A percentile compares a stretch with the other conserved stretches of the same genome.
Evolutionary conservation across 2,888 invertebrate genomes (phyloP).

Genomic region (Nezara viridula): DNA sequence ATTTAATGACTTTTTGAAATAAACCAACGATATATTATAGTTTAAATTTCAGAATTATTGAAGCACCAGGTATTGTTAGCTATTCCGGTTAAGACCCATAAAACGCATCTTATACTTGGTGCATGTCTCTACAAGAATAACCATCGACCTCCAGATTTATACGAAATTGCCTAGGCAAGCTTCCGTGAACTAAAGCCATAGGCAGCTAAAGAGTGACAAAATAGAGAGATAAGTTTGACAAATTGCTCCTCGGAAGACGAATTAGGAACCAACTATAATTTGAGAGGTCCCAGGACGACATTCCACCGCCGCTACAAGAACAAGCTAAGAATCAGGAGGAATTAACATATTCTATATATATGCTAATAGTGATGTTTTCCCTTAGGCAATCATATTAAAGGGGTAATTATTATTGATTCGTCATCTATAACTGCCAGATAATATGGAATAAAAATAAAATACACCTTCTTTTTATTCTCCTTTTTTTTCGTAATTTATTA

Average conservation of each 20-base stretch:
- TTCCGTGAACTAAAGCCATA: conserved; percentile 34
- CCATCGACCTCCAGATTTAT: not conserved
- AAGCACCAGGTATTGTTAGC: no score
- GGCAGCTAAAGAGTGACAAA: conserved; percentile 30
- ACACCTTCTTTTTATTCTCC: not conserved
- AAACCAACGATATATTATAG: no score
- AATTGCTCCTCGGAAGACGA: conserved; percentile 15
- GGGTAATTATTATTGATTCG: conserved; percentile 31
- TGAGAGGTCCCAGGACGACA: conserved; percentile 27
- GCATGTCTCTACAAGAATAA: no score
- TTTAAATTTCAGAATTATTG: no score
- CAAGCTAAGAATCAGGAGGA: not conserved
- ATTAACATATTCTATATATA: conserved; percentile 42
- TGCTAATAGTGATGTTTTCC: conserved; percentile 24
- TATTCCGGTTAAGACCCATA: no score
- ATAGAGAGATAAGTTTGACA: conserved; percentile 31
- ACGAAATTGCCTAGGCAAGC: not conserved
- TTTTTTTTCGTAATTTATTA: not conserved
- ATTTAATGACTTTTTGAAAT: no score
- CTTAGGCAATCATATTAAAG: conserved; percentile 21
- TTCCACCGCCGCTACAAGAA: not conserved
- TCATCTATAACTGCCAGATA: conserved; percentile 37
- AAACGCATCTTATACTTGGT: no score
- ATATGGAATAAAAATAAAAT: conserved; percentile 18
- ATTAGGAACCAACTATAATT: conserved; percentile 32